Evolutionary conservation across 2,888 invertebrate species (phyloP), one percentile per base, ranked within the genome.

Genomic region (Drosophila nr. medialis): DNA sequence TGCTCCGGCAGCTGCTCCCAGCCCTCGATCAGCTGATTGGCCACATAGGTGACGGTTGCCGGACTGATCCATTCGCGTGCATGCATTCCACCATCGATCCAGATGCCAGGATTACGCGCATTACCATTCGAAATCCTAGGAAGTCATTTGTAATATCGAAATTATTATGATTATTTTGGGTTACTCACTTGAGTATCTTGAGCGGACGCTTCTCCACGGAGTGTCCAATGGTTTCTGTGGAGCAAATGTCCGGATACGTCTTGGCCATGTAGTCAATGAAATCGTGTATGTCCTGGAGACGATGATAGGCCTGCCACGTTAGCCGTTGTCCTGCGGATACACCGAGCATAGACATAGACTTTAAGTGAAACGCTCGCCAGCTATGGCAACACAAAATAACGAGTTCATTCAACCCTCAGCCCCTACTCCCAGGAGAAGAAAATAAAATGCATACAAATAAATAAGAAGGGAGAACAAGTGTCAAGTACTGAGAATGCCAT

Each of bases 21-120:
- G 81, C 95, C 95, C 80, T 95, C 95, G 3, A 95, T 95, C 56
- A 97, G 92, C 69, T 95, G 94, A 89, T 97, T 95, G 24, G 97
- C 95, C 45, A 97, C 94, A 91, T 95, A 97, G 0, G 97, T 96
- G 4, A 96, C 96, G 0, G 96, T 94, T 0, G 97, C 96, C 0
- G 96, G 95, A 50, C 96, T 96, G 85, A 97, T 96, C 97, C 97
- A 99, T 94, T 99, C 99, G 29, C 98, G 94, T 0, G 97, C 96
- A 86, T 98, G 98, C 80, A 97, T 97, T 27, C 97, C 96, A 0
- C 95, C 96, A 86, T 96, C 96, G 49, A 96, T 92, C 96, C 96
- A 96, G 15, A 96, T 94, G 0, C 95, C 95, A 1, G 94, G 93
- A 73, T 95, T 96, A 8, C 92, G 92, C 0, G 92, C 83, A 36